These are phyloP conservation scores for Coelopa pilipes DNA, from an alignment of 2,888 invertebrate genomes.

Conservation along the genomic window DNA sequence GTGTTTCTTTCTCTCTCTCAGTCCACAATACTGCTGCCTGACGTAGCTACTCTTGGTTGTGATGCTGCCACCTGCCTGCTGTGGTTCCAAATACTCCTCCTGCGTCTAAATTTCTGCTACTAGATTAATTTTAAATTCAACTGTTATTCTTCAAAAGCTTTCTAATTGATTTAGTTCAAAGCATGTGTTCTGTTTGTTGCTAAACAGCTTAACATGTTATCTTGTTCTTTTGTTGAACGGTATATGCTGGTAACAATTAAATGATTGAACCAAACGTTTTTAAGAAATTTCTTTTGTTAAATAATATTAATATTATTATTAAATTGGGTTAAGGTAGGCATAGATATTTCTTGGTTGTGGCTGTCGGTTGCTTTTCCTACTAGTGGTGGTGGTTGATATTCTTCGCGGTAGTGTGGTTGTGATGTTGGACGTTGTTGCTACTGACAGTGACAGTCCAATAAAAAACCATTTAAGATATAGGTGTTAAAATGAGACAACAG, in stretches of 20 bases:
- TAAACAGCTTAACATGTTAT: neutral
- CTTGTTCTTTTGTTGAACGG: neutral
- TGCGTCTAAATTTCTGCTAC: neutral
- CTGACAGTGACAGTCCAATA: slow-evolving; percentile 17
- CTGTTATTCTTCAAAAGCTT: neutral
- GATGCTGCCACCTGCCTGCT: neutral
- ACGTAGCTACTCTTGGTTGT: neutral
- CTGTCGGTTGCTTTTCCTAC: slow-evolving; percentile 50
- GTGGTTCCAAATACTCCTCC: neutral
- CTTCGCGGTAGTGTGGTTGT: slow-evolving; percentile 5
- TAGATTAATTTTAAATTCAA: neutral
- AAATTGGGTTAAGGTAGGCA: slow-evolving; percentile 63
- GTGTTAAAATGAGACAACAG: slow-evolving; percentile 34
- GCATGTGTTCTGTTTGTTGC: too few species aligned
- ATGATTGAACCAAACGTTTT: neutral
- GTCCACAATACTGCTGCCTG: neutral
- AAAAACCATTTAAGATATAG: slow-evolving; percentile 10
- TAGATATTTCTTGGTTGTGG: slow-evolving; percentile 34
- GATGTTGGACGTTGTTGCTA: slow-evolving; percentile 3
- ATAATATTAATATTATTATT: slow-evolving; percentile 55
- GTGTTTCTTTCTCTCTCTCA: slow-evolving; percentile 3
- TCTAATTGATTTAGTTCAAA: neutral
- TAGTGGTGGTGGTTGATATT: slow-evolving; percentile 28
- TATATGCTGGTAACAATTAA: neutral
- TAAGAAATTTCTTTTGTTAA: slow-evolving; percentile 59